phyloP scores from a whole-genome alignment of 2,113 vertebrate species.

The Dasyornis broadbenti region DNA sequence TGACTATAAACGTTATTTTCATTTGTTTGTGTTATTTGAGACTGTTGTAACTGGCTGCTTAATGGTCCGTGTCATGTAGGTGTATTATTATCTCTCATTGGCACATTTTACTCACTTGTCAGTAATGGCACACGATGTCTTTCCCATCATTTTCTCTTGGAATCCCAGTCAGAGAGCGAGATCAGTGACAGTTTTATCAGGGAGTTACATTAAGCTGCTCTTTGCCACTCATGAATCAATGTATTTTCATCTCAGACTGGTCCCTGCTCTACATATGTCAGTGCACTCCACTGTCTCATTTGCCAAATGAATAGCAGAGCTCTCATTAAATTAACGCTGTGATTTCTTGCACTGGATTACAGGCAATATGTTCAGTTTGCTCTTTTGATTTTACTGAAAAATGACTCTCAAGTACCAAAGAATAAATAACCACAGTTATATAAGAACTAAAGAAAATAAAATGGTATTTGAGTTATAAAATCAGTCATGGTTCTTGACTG shows the following conservation, averaged over 20 bases:
- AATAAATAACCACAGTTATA: not conserved
- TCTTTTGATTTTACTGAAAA: slow-evolving; percentile 1
- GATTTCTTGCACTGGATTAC: not conserved
- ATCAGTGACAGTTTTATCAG: slow-evolving; percentile 57
- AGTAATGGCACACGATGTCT: slow-evolving; percentile 33
- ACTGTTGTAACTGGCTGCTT: slow-evolving; percentile 26
- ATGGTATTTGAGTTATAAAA: slow-evolving; percentile 1
- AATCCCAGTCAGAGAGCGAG: slow-evolving; percentile 13
- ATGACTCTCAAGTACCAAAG: not conserved
- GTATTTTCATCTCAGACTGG: slow-evolving; percentile 34
- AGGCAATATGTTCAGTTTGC: not conserved
- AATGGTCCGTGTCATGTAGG: slow-evolving; percentile 57
- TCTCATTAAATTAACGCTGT: not conserved
- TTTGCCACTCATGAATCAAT: slow-evolving; percentile 56
- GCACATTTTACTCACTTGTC: slow-evolving; percentile 46
- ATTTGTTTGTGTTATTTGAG: slow-evolving; percentile 42
- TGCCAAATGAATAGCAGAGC: not conserved
- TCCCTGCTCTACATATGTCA: slow-evolving; percentile 48
- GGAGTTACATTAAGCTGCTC: slow-evolving; percentile 20
- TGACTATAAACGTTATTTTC: slow-evolving; percentile 25
- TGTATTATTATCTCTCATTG: slow-evolving; percentile 53
- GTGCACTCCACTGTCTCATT: slow-evolving; percentile 44
- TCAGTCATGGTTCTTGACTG: not conserved
- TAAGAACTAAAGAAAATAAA: slow-evolving; percentile 15
- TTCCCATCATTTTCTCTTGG: slow-evolving; percentile 26